Conservation (phyloP, 1,140 invertebrate genomes). For the Musca vetustissima region DNA sequence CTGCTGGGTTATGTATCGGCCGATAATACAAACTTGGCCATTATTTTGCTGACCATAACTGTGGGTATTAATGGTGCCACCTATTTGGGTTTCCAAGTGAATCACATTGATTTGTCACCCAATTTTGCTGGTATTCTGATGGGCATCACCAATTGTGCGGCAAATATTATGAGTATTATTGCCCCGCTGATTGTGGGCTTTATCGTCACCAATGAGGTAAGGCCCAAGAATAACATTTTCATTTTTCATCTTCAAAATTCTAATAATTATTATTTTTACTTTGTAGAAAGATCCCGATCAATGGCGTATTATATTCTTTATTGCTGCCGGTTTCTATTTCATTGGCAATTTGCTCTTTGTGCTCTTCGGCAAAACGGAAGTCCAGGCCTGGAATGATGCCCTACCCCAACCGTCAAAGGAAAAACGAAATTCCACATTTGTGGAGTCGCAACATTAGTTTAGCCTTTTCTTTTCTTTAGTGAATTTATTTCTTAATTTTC, state of each 20-base stretch:
- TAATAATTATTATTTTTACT: slow-evolving; percentile 27
- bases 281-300: slow-evolving; percentile 60
- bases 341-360: slow-evolving; percentile 70
- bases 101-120: slow-evolving; percentile 75
- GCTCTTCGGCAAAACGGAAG: slow-evolving; percentile 65
- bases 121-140: slow-evolving; percentile 73
- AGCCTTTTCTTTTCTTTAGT: not conserved
- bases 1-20: slow-evolving; percentile 64
- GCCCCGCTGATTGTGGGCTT: slow-evolving; percentile 68
- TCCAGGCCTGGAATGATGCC: slow-evolving; percentile 69
- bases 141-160: slow-evolving; percentile 74
- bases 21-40: slow-evolving; percentile 58
- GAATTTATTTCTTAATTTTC: not conserved
- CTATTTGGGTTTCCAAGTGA: slow-evolving; percentile 70
- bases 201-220: slow-evolving; percentile 67
- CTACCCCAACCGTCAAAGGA: slow-evolving; percentile 27
- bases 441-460: slow-evolving; percentile 52
- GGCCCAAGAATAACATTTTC: slow-evolving; percentile 17
- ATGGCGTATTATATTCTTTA: slow-evolving; percentile 78
- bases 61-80: slow-evolving; percentile 77
- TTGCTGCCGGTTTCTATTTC: slow-evolving; percentile 70
- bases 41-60: slow-evolving; percentile 67
- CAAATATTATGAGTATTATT: slow-evolving; percentile 73
- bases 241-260: not conserved
- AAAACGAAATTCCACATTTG: slow-evolving; percentile 25